Percentiles rank a stretch among this genome's conserved stretches.
Evolutionary conservation across 2,797 vertebrate species (phyloP).

Genomic region (Malacoraja senta): DNA sequence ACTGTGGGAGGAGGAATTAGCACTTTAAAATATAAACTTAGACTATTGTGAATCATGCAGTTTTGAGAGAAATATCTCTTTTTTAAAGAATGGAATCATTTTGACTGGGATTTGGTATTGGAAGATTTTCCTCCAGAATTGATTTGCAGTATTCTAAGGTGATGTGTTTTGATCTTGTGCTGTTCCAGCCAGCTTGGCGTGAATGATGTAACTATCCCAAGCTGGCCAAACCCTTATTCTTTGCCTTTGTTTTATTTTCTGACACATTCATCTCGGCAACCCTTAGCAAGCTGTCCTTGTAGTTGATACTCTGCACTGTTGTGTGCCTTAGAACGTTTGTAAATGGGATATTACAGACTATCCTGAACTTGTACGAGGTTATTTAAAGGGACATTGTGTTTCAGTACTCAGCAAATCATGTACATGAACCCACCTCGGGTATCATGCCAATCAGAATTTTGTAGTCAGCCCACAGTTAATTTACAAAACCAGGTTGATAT

Average conservation of each 20-base stretch:
- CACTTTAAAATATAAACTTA: conserved; percentile 24
- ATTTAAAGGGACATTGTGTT: conserved; percentile 33
- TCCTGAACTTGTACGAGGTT: conserved; percentile 30
- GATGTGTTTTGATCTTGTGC: not conserved
- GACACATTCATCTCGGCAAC: conserved; percentile 10
- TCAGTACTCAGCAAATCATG: conserved; percentile 26
- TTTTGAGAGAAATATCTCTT: not conserved
- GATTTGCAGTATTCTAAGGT: conserved; percentile 30
- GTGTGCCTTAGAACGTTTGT: conserved; percentile 35
- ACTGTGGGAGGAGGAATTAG: conserved; percentile 16
- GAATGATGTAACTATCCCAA: conserved; percentile 3
- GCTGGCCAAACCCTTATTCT: not conserved
- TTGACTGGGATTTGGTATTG: not conserved
- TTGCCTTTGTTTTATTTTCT: not conserved
- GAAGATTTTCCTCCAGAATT: not conserved
- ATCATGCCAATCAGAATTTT: not conserved
- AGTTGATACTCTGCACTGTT: conserved; percentile 4
- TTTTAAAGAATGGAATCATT: conserved; percentile 8
- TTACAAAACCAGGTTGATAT: not conserved
- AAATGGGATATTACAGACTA: conserved; percentile 34
- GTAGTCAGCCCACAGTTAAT: not conserved
- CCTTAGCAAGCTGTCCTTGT: conserved; percentile 10
- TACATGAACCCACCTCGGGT: not conserved
- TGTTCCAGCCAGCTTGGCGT: not conserved
- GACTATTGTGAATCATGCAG: conserved; percentile 35